Evolutionary conservation across 2,797 vertebrate species (phyloP), one percentile per base, ranked within the genome.

Genomic region (Chelon auratus): DNA sequence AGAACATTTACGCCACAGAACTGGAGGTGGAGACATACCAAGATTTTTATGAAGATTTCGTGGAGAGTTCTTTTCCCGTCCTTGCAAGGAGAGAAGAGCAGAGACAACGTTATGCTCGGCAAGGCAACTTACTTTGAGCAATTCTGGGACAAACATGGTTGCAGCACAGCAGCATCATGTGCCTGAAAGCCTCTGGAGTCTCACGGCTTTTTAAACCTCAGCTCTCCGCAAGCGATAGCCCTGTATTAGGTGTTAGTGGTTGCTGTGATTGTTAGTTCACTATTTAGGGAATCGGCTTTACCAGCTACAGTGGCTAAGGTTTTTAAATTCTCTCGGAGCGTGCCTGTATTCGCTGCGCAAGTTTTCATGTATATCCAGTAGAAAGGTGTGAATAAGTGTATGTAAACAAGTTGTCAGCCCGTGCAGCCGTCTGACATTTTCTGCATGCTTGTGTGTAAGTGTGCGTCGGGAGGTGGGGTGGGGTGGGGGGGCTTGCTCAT

Each of bases 121-220:
- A 12, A 24, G 48, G 53, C 47, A 26, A 13, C 24, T 9, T 3
- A 50, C 24, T 17, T 51, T 20, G 33, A 12, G 13, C 42, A 43
- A 43, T 43, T 6, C 42, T 43, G 42, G 14, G 42, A 43, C 42
- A 17, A 43, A 13, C 42, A 43, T 43, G 15, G 55, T 39, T 42
- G 24, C 24, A 39, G 42, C 55, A 42, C 55, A 64, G 51, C 54
- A 56, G 24, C 24, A 26, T 26, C 24, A 4, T 26, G 84, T 87
- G 84, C 86, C 88, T 90, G 72, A 77, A 78, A 73, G 75, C 73
- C 70, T 78, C 68, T 67, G 24, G 36, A 80, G 78, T 63, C 62
- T 73, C 50, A 33, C 58, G 63, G 64, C 58, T 70, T 75, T 63
- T 77, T 62, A 50, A 51, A 67, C 73, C 24, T 78, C 68, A 48